A percentile compares a stretch with the other conserved stretches of the same genome.
Evolutionary conservation across 2,113 vertebrate genomes (phyloP).

Genomic region (Archocentrus centrarchus): DNA sequence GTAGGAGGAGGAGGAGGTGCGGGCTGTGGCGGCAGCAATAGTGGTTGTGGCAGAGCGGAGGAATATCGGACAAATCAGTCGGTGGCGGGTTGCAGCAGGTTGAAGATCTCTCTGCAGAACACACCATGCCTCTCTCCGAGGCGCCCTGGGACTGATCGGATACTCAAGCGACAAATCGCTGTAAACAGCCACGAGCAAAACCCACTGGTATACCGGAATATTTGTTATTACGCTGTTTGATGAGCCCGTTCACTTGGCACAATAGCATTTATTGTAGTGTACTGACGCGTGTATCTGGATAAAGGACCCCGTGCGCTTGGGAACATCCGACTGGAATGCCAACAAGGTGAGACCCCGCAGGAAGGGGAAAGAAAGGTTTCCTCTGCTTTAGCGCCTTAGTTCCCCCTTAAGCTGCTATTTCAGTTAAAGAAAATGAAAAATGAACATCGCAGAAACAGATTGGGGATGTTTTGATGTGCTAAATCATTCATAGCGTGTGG

Average conservation of each 20-base stretch:
- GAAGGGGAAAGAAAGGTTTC: not conserved
- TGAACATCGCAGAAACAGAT: not conserved
- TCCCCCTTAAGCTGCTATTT: not conserved
- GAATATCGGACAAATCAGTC: slow-evolving; percentile 50
- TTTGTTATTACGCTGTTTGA: slow-evolving; percentile 8
- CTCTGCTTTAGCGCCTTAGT: not conserved
- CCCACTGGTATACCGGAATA: slow-evolving; percentile 21
- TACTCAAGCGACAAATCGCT: slow-evolving; percentile 26
- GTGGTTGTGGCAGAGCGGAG: slow-evolving; percentile 58
- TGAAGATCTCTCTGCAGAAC: slow-evolving; percentile 53
- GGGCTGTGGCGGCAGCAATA: slow-evolving; percentile 49
- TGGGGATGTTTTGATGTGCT: not conserved
- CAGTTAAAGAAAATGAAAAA: not conserved
- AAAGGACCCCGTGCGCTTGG: slow-evolving; percentile 49
- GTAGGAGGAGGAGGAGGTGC: slow-evolving; percentile 70
- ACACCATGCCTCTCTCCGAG: slow-evolving; percentile 63
- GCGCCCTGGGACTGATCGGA: slow-evolving; percentile 60
- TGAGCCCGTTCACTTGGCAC: slow-evolving; percentile 3
- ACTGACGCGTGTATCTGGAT: slow-evolving; percentile 43
- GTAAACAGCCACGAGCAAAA: slow-evolving; percentile 44
- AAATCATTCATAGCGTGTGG: not conserved
- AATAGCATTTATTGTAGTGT: not conserved
- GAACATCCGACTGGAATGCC: slow-evolving; percentile 61
- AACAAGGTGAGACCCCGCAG: slow-evolving; percentile 75
- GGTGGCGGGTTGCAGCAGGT: slow-evolving; percentile 60